Base-by-base conservation (phyloP, 2,888 invertebrate genomes). In the Drosophila koepferae region DNA sequence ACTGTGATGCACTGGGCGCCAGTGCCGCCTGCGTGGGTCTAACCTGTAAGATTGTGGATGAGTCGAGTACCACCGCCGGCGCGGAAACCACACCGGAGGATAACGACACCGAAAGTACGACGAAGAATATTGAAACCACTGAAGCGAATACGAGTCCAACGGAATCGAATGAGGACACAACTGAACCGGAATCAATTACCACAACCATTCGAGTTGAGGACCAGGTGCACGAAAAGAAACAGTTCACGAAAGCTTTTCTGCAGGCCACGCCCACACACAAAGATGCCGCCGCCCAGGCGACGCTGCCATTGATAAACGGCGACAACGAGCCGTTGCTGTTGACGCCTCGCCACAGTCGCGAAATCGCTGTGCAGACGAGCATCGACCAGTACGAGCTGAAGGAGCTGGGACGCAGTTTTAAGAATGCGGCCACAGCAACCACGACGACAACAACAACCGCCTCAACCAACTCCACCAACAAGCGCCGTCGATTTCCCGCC, bases 341-440 rank as follows among this genome's bases (percentile, higher is more conserved):
- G 34, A 76, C 63, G 4, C 55, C 78, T 0, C 79, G 75, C 0
- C 76, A 77, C 34, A 86, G 81, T 16, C 91, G 91, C 14, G 92
- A 92, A 79, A 91, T 92, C 44, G 92, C 92, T 34, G 90, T 92
- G 7, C 92, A 92, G 77, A 92, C 92, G 1, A 92, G 92, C 69
- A 86, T 92, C 65, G 92, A 92, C 53, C 77, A 79, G 9, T 90
- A 86, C 70, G 92, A 92, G 60, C 78, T 92, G 49, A 91, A 83
- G 34, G 89, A 89, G 14, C 49, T 92, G 38, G 70, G 61, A 2
- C 85, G 80, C 43, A 83, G 76, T 51, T 80, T 89, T 12, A 88
- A 84, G 67, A 87, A 92, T 81, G 90, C 84, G 63, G 90, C 82
- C 43, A 82, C 87, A 18, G 80, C 82, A 8, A 82, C 88, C 40